Percentiles rank a stretch among this genome's conserved stretches.
Evolutionary conservation across 2,113 vertebrate species (phyloP).

Genomic region (Microcebus murinus): DNA sequence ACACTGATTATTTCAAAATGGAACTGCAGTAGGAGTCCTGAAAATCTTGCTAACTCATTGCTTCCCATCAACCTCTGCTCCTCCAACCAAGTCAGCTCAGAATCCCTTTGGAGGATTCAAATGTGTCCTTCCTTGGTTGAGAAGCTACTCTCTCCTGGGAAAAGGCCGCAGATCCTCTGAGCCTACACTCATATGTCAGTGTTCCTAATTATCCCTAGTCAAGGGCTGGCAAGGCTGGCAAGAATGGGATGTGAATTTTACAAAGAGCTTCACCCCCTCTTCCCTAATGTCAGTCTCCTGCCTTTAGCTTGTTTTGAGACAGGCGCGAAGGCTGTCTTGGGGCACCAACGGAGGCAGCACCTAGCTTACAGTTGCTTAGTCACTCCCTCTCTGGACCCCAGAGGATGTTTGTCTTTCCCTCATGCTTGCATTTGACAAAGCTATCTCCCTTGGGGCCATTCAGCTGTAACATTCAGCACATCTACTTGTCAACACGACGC

Average conservation of each 20-base stretch:
- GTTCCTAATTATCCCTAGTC: neutral
- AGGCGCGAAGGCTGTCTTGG: neutral
- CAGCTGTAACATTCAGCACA: conserved; percentile 50
- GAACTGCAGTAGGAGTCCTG: neutral
- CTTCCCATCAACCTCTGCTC: neutral
- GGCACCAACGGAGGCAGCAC: neutral
- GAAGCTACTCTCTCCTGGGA: neutral
- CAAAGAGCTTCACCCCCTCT: neutral
- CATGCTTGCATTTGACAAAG: conserved; percentile 57
- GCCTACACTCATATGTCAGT: neutral
- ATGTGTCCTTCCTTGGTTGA: neutral
- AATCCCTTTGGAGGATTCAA: neutral
- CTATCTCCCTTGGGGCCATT: conserved; percentile 53
- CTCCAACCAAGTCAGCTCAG: neutral
- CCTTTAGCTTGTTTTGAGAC: neutral
- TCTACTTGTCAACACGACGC: conserved; percentile 71
- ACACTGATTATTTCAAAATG: neutral
- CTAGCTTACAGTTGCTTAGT: neutral
- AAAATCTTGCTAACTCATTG: neutral
- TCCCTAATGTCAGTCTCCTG: neutral
- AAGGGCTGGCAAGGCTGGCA: neutral
- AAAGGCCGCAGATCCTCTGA: neutral
- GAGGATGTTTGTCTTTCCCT: neutral
- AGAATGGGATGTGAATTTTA: neutral
- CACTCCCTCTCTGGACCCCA: neutral